Conservation (phyloP, 2,113 vertebrate species). For the Thymallus thymallus region DNA sequence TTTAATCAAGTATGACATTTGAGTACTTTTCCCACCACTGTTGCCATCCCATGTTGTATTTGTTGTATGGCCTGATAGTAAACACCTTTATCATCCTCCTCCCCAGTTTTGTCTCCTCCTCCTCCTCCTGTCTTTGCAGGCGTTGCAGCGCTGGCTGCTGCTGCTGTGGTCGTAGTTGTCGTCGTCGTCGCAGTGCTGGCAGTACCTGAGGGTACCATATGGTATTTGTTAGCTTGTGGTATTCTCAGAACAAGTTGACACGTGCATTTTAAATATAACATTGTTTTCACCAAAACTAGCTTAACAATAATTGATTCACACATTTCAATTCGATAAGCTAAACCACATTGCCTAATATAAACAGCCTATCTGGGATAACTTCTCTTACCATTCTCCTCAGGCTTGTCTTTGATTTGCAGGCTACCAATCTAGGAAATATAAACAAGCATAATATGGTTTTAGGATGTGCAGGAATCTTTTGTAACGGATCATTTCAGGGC, state of each 20-base stretch:
- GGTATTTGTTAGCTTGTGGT: not conserved
- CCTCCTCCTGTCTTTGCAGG: conserved; percentile 74
- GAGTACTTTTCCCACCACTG: too few relatives aligned
- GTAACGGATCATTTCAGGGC: too few relatives aligned
- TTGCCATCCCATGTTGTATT: too few relatives aligned
- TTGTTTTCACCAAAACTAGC: too few relatives aligned
- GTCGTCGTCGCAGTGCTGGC: not conserved
- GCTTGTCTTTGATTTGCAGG: conserved; percentile 86
- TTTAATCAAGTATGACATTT: too few relatives aligned
- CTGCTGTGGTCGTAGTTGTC: not conserved
- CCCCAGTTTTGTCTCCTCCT: conserved; percentile 66
- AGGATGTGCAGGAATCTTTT: not conserved
- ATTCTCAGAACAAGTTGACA: not conserved
- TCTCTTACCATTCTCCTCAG: conserved; percentile 82
- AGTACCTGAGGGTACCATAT: conserved; percentile 16
- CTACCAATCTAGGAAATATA: conserved; percentile 74
- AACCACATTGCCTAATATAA: too few relatives aligned
- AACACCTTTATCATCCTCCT: conserved; percentile 92
- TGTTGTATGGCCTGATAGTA: too few relatives aligned
- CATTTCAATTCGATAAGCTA: too few relatives aligned
- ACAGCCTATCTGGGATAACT: too few relatives aligned
- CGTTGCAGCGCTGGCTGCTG: conserved; percentile 19
- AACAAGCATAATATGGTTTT: conserved; percentile 10
- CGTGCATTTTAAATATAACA: too few relatives aligned
- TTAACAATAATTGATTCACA: too few relatives aligned